These are phyloP conservation scores for Nysson spinosus DNA, from an alignment of 2,888 invertebrate genomes.

Conservation along the genomic window DNA sequence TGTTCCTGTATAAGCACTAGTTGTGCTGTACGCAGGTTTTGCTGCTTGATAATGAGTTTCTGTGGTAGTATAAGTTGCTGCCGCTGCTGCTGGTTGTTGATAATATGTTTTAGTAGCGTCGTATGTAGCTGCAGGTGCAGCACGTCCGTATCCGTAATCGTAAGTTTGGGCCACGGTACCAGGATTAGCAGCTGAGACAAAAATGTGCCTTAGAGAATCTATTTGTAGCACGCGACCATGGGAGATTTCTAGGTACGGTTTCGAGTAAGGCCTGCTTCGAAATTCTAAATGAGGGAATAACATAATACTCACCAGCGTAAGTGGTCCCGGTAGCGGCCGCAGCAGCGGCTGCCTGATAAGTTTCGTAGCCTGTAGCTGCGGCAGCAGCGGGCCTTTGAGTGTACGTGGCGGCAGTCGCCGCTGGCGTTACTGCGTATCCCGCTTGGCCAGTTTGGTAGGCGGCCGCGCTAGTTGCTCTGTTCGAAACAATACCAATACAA, in stretches of 20 bases:
- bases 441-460: slow-evolving; percentile 91
- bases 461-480: slow-evolving; percentile 85
- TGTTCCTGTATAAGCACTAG: slow-evolving; percentile 84
- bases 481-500: slow-evolving; percentile 30
- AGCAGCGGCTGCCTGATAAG: slow-evolving; percentile 86
- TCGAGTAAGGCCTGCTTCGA: no score
- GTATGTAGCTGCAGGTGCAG: slow-evolving; percentile 83
- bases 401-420: slow-evolving; percentile 90
- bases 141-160: slow-evolving; percentile 84
- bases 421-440: slow-evolving; percentile 90
- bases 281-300: neutral
- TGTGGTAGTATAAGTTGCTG: slow-evolving; percentile 82
- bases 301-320: slow-evolving; percentile 79
- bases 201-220: no score
- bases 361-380: slow-evolving; percentile 88
- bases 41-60: slow-evolving; percentile 82
- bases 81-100: slow-evolving; percentile 88
- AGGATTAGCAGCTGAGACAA: slow-evolving; percentile 70
- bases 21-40: slow-evolving; percentile 85
- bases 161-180: slow-evolving; percentile 81
- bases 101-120: slow-evolving; percentile 91
- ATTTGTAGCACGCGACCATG: no score
- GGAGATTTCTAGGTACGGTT: no score
- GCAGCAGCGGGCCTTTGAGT: slow-evolving; percentile 88
- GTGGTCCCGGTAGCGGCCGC: slow-evolving; percentile 88